These are phyloP conservation scores for Schizothorax lantsangensis DNA, from an alignment of 2,797 vertebrate genomes.

Conservation along the genomic window DNA sequence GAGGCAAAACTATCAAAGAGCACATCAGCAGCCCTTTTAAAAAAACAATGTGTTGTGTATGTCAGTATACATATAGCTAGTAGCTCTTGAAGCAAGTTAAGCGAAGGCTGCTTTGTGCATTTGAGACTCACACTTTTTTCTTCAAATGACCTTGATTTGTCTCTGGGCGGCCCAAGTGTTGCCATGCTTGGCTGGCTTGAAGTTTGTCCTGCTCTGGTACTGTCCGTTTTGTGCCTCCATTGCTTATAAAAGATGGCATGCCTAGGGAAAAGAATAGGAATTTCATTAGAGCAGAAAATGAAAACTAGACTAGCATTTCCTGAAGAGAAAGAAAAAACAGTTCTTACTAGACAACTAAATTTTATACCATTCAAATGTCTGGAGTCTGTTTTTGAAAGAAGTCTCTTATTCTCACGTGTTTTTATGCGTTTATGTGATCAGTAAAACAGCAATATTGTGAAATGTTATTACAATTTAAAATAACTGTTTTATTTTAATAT, in stretches of 20 bases:
- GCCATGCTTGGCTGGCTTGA: conserved; percentile 63
- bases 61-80: not conserved
- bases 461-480: not conserved
- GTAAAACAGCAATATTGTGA: not conserved
- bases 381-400: not conserved
- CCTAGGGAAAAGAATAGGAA: conserved; percentile 46
- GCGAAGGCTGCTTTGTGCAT: not conserved
- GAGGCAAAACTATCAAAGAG: conserved; percentile 76
- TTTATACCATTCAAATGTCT: not conserved
- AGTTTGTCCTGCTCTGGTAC: conserved; percentile 64
- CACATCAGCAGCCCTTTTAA: conserved; percentile 72
- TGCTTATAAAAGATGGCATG: conserved; percentile 57
- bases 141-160: conserved; percentile 65
- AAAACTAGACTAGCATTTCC: conserved; percentile 10
- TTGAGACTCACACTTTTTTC: conserved; percentile 69
- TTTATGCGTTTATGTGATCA: not conserved
- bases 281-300: conserved; percentile 28
- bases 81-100: not conserved
- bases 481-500: not conserved
- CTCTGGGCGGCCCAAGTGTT: conserved; percentile 56
- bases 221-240: conserved; percentile 64
- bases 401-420: not conserved
- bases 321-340: not conserved
- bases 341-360: not conserved
- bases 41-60: not conserved